Base-by-base conservation (phyloP, 2,888 invertebrate genomes). In the Eupithecia exiguata region DNA sequence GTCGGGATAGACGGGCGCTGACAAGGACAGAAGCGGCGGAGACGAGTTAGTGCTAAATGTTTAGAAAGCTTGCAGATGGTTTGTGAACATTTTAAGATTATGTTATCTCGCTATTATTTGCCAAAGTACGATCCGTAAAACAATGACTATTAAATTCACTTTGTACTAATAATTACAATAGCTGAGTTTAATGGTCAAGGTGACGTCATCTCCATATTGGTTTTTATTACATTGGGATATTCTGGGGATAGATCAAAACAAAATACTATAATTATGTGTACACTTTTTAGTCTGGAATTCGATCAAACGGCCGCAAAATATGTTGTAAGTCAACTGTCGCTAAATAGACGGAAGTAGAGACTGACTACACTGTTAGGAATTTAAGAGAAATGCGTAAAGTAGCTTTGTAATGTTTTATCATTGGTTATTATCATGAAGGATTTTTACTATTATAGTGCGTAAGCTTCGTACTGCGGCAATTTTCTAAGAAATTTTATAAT, bases 311-410 rank as follows among this genome's bases (percentile, higher is more conserved):
- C 21, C 12, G 14, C 58, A 58, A 58, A 12, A 58, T 25, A 58
- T 25, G 14, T 53, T 49, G 21, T 21, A 53, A 58, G 25, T 58
- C 58, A 25, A 85, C 82, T 82, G 84, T 84, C 79, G 80, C 78
- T 76, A 80, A 83, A 83, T 83, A 84, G 84, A 85, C 84, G 84
- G 80, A 84, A 82, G 82, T 78, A 74, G 72, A 77, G 77, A 72
- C 77, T 69, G 81, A 58, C 80, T 79, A 62, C 6, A 18, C 83
- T 82, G 80, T 80, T 82, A 79, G 81, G 70, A 80, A 73, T 66
- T 65, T 21, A 21, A 9, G 69, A 25, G 1, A 25, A 58, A 67
- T 66, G n/a, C 16, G 21, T 70, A 16, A 67, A 73, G 73, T 46
- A 18, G 73, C 25, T 61, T 30, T 46, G 6, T 46, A 3, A 3